Base-by-base conservation (phyloP, 2,797 vertebrate species). In the Triplophysa yarkandensis region DNA sequence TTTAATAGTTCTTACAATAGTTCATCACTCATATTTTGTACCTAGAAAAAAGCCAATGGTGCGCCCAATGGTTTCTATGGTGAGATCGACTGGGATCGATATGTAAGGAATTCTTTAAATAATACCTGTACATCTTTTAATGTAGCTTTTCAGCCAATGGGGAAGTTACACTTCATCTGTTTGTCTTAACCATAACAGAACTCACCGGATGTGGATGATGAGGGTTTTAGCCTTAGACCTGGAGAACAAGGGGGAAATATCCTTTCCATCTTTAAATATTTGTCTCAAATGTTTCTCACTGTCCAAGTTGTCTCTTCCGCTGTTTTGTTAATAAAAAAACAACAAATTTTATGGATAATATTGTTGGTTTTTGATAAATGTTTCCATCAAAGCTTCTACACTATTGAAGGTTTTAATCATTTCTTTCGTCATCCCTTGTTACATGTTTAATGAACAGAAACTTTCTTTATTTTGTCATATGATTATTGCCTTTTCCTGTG, bases 71-170 rank as follows among this genome's bases (percentile, higher is more conserved):
- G 97, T 83, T 98, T 98, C 88, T 98, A 97, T 11, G 95, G 96
- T 0, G 97, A 99, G 90, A 98, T 99, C 41, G 97, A 98, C 91
- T 99, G 97, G 97, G 96, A 98, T 87, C 92, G 96, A 95, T 99
- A 99, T 0, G 97, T 98, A 86, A 96, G 96, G 93, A 89, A 77
- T 7, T 34, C 6, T 7, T 0, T 46, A n/a, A n/a, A n/a, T n/a
- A n/a, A n/a, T n/a, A n/a, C n/a, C n/a, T n/a, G n/a, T n/a, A n/a
- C n/a, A n/a, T 32, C 32, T 4, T 32, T 32, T 32, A 7, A 4
- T 7, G 7, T 32, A 7, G n/a, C 28, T 61, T 48, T 48, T 11
- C 64, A 57, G n/a, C 28, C 41, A 6, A 13, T 52, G 23, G 60
- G 48, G 27, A 44, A 46, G 2, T 60, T 16, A n/a, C 21, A 8